A percentile compares a stretch with the other conserved stretches of the same genome.
phyloP scores from a whole-genome alignment of 2,113 vertebrate species.

The Heptranchias perlo region DNA sequence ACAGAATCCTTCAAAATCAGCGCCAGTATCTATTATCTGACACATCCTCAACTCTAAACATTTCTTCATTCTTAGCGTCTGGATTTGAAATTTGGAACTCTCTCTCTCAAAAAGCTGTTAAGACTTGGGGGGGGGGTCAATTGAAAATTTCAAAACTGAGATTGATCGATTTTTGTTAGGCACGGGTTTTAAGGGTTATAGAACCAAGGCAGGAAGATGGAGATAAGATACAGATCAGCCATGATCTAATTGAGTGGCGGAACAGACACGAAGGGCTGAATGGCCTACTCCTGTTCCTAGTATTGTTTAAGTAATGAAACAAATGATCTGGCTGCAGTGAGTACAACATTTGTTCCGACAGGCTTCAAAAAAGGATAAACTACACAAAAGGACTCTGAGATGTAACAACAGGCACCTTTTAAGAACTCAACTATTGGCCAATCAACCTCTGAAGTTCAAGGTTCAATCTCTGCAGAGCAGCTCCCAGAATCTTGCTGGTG shows the following conservation, averaged over 20 bases:
- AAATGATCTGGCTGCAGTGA: background rate
- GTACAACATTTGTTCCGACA: background rate
- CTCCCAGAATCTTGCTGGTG: background rate
- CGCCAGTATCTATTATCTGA: background rate
- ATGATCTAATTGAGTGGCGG: too few species aligned
- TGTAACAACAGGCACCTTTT: background rate
- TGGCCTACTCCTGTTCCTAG: too few species aligned
- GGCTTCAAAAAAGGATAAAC: background rate
- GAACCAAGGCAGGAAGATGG: too few species aligned
- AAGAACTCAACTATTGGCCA: background rate
- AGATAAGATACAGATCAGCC: too few species aligned
- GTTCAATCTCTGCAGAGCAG: too few species aligned
- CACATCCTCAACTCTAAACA: background rate
- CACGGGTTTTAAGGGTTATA: too few species aligned
- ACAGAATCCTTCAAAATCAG: background rate
- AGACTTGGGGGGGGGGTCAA: too few species aligned
- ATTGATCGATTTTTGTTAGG: too few species aligned
- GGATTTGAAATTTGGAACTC: too few species aligned
- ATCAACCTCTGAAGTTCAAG: background rate
- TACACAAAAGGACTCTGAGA: background rate
- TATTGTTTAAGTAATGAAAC: background rate
- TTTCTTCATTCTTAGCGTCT: background rate
- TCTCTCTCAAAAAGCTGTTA: too few species aligned
- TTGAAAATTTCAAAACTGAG: too few species aligned
- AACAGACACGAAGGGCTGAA: too few species aligned